Evolutionary conservation across 2,113 vertebrate genomes (phyloP).

Genomic region (Barbus barbus): DNA sequence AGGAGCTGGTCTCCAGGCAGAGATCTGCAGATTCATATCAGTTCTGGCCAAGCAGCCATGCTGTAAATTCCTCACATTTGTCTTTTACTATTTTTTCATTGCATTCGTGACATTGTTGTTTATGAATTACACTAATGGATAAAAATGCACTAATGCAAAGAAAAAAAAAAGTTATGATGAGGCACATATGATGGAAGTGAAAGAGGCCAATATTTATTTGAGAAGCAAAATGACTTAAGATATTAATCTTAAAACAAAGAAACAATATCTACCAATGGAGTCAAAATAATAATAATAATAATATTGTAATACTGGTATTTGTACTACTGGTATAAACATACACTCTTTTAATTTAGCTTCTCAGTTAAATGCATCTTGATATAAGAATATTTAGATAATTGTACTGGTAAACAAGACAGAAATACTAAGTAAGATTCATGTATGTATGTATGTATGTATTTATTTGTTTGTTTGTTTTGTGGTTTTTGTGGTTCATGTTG

Average conservation of each 20-base stretch:
- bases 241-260: background rate
- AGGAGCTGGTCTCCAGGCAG: slow-evolving; percentile 58
- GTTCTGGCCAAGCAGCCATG: slow-evolving; percentile 39
- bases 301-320: background rate
- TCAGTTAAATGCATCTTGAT: background rate
- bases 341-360: no score
- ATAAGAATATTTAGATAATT: no score
- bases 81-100: background rate
- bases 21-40: slow-evolving; percentile 59
- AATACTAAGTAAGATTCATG: no score
- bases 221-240: no score
- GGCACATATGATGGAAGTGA: background rate
- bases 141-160: no score
- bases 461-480: no score
- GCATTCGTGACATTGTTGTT: background rate
- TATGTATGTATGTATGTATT: no score
- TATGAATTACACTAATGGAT: background rate
- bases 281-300: background rate
- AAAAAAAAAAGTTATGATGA: no score
- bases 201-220: background rate
- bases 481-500: no score
- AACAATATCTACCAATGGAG: background rate
- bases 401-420: no score
- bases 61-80: background rate
- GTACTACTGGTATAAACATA: background rate